phyloP scores from a whole-genome alignment of 1,140 invertebrate genomes.

The Lordiphosa clarofinis region DNA sequence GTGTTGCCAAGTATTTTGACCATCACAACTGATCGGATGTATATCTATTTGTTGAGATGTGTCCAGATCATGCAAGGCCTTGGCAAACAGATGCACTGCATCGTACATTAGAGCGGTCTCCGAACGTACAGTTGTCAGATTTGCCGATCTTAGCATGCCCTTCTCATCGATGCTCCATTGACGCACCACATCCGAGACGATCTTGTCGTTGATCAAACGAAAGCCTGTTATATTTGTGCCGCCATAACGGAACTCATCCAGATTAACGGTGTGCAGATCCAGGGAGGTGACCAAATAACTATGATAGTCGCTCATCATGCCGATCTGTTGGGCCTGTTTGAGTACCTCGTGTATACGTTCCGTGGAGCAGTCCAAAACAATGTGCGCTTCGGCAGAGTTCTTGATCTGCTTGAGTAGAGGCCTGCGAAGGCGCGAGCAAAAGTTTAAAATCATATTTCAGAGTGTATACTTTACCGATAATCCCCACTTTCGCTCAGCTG shows the following conservation, averaged over 20 bases:
- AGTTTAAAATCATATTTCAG: neutral
- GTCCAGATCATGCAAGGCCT: slow-evolving; percentile 94
- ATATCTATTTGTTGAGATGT: slow-evolving; percentile 94
- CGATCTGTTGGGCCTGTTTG: slow-evolving; percentile 96
- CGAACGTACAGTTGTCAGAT: slow-evolving; percentile 84
- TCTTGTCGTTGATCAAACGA: slow-evolving; percentile 82
- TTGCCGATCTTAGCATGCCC: slow-evolving; percentile 65
- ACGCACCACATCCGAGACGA: slow-evolving; percentile 87
- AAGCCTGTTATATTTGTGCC: slow-evolving; percentile 96
- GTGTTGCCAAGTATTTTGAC: slow-evolving; percentile 94
- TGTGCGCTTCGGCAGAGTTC: slow-evolving; percentile 92
- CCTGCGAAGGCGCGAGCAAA: slow-evolving; percentile 81
- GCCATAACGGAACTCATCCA: slow-evolving; percentile 95
- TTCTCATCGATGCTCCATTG: slow-evolving; percentile 84
- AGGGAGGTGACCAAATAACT: slow-evolving; percentile 94
- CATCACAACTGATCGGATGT: slow-evolving; percentile 92
- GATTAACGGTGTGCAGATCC: slow-evolving; percentile 93
- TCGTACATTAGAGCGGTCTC: slow-evolving; percentile 98
- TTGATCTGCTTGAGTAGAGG: slow-evolving; percentile 94
- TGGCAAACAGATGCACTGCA: slow-evolving; percentile 95
- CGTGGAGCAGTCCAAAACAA: slow-evolving; percentile 94
- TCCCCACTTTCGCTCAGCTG: slow-evolving; percentile 89
- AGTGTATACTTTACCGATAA: slow-evolving; percentile 84
- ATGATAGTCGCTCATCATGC: slow-evolving; percentile 96
- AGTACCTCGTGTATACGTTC: slow-evolving; percentile 91